phyloP scores from a whole-genome alignment of 1,140 invertebrate species.

The Aricia agestis region DNA sequence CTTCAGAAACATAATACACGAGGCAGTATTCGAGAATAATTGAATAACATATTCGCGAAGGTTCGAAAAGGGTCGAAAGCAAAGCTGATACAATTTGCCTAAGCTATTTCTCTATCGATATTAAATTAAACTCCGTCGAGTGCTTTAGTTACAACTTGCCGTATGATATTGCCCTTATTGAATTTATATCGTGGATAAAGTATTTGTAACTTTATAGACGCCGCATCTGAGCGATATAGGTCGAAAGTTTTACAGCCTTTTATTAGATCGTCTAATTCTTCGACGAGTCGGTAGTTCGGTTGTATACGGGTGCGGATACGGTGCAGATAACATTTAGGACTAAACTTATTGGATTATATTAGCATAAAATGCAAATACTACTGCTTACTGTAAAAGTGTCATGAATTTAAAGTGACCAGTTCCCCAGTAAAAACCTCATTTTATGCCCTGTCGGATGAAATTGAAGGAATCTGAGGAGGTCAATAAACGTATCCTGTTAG shows the following conservation, averaged over 20 bases:
- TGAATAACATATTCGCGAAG: conserved; percentile 10
- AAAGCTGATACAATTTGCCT: conserved; percentile 16
- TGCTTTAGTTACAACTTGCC: conserved; percentile 12
- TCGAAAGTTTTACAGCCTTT: too few relatives aligned
- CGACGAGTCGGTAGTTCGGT: background rate
- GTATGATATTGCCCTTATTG: background rate
- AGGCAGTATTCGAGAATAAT: conserved; percentile 12
- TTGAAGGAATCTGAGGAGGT: background rate
- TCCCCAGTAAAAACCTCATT: background rate
- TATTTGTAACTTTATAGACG: background rate
- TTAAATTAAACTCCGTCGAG: conserved; percentile 13
- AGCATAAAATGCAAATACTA: background rate
- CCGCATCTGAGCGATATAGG: too few relatives aligned
- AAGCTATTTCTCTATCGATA: conserved; percentile 11
- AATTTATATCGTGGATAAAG: background rate
- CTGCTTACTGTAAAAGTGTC: background rate
- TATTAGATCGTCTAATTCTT: too few relatives aligned
- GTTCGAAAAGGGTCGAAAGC: conserved; percentile 10
- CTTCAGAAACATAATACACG: background rate
- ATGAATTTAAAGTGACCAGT: background rate
- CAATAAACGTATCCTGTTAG: conserved; percentile 1
- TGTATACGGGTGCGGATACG: background rate
- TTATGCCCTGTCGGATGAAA: background rate
- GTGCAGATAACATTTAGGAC: background rate
- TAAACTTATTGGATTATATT: background rate